phyloP scores from a whole-genome alignment of 2,113 vertebrate species.

The Pluvialis apricaria region DNA sequence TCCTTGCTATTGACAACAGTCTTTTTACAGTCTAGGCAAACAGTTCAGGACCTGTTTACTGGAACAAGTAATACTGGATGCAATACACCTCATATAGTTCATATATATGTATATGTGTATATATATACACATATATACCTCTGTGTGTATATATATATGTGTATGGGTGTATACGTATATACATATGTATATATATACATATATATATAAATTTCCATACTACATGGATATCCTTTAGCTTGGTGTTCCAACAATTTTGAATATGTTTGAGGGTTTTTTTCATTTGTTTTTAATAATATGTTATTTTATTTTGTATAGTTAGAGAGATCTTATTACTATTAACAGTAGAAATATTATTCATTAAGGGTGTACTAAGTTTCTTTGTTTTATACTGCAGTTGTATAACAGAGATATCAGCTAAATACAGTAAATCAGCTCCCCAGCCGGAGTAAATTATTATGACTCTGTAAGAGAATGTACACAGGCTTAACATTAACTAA shows the following conservation, averaged over 20 bases:
- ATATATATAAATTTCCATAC: neutral
- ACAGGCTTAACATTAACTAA: neutral
- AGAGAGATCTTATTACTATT: neutral
- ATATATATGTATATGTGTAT: too few relatives aligned
- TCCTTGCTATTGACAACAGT: conserved; percentile 54
- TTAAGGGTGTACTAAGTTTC: neutral
- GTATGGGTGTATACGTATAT: too few relatives aligned
- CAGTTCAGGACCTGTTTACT: neutral
- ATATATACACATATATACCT: too few relatives aligned
- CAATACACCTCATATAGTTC: neutral
- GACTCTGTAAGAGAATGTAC: neutral
- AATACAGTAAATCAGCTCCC: neutral
- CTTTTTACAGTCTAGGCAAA: neutral
- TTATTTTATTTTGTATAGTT: neutral
- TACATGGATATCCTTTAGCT: neutral
- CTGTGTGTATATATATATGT: too few relatives aligned
- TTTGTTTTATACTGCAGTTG: neutral
- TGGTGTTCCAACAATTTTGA: neutral
- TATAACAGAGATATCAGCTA: neutral
- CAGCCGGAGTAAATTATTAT: neutral
- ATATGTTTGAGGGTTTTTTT: neutral
- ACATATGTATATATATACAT: too few relatives aligned
- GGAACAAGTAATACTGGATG: neutral
- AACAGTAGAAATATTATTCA: neutral
- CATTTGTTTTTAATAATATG: neutral